phyloP scores from a whole-genome alignment of 2,888 invertebrate genomes.

The Rhamphomyia laevipes region DNA sequence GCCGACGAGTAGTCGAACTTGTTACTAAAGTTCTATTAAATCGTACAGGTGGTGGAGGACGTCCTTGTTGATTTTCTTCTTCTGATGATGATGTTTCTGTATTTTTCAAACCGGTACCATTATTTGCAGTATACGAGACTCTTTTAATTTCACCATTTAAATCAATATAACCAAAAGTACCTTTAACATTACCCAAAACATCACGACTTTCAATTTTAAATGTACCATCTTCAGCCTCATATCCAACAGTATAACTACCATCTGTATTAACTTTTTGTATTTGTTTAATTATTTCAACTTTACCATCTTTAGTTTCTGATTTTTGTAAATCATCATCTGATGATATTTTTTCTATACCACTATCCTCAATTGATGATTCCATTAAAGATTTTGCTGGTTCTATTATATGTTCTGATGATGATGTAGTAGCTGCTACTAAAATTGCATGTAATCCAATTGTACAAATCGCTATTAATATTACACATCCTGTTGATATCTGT shows the following conservation, averaged over 20 bases:
- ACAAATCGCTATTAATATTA: constrained; percentile 19
- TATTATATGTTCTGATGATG: constrained; percentile 12
- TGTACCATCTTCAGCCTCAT: constrained; percentile 74
- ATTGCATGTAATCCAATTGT: constrained; percentile 13
- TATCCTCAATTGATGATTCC: constrained; percentile 23
- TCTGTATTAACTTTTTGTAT: constrained; percentile 70
- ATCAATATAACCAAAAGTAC: constrained; percentile 72
- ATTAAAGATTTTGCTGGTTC: constrained; percentile 19
- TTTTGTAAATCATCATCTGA: constrained; percentile 28
- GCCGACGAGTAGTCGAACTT: constrained; percentile 43
- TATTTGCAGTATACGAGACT: constrained; percentile 56
- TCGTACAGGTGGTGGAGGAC: constrained; percentile 26
- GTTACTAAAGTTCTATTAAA: constrained; percentile 36
- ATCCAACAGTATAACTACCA: constrained; percentile 74
- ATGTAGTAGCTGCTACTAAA: constrained; percentile 5
- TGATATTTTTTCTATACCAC: constrained; percentile 19
- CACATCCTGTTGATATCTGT: constrained; percentile 21
- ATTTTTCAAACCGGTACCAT: constrained; percentile 39
- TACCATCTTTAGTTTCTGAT: constrained; percentile 54
- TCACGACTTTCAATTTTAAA: constrained; percentile 76
- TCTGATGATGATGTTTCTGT: background rate
- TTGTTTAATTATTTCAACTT: constrained; percentile 69
- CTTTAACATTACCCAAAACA: constrained; percentile 67
- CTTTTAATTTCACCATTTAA: constrained; percentile 65
- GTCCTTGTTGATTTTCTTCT: background rate